Conservation (phyloP, 2,113 vertebrate species). For the Thalassoma bifasciatum region DNA sequence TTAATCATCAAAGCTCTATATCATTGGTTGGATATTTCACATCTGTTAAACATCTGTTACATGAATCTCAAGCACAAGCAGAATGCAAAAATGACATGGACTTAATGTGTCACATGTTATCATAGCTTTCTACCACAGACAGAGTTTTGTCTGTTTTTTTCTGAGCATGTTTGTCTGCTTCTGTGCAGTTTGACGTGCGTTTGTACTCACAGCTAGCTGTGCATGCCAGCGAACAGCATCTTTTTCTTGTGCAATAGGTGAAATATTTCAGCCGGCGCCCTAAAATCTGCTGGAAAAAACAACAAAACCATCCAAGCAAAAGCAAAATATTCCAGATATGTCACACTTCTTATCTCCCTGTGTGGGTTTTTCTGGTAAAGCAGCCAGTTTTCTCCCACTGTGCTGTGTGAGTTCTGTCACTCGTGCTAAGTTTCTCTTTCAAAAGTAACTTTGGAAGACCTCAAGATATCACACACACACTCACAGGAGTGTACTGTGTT, state of each 20-base stretch:
- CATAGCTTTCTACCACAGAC: background rate
- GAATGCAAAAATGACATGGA: background rate
- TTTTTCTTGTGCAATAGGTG: conserved; percentile 38
- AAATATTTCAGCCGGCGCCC: background rate
- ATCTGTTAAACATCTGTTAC: conserved; percentile 30
- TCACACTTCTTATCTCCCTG: background rate
- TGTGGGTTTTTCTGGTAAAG: conserved; percentile 8
- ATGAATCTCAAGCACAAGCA: conserved; percentile 9
- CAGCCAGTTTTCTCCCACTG: background rate
- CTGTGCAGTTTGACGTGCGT: background rate
- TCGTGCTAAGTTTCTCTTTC: background rate
- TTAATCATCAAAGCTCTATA: conserved; percentile 19
- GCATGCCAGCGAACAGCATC: conserved; percentile 3
- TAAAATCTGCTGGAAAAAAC: background rate
- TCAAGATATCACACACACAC: background rate
- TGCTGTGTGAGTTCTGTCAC: background rate
- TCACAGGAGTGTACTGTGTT: conserved; percentile 33
- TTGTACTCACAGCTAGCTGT: background rate
- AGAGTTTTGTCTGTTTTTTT: background rate
- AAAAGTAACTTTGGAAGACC: background rate
- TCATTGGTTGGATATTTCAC: conserved; percentile 8
- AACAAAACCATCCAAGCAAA: conserved; percentile 7
- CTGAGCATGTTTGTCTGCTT: conserved; percentile 4
- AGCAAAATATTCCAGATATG: background rate
- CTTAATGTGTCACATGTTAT: conserved; percentile 10